A percentile compares a stretch with the other conserved stretches of the same genome.
Conservation (phyloP, 2,797 vertebrate species). For the Onychomys torridus region DNA sequence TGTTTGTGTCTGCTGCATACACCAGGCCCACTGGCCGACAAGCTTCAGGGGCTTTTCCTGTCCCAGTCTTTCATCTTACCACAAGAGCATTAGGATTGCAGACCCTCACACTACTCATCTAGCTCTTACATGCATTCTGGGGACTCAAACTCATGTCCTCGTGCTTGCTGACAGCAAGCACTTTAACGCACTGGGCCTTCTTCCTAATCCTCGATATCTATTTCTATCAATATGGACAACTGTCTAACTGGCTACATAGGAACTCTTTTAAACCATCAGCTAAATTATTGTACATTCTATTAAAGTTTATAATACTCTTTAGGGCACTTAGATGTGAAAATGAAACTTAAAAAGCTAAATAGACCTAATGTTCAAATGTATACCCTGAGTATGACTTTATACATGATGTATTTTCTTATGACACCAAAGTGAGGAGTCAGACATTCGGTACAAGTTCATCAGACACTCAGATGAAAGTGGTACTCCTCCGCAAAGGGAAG, state of each 20-base stretch:
- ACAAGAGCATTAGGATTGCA: neutral
- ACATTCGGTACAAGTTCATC: slow-evolving; percentile 8
- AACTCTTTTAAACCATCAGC: neutral
- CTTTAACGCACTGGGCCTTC: neutral
- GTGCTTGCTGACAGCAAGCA: neutral
- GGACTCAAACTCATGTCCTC: neutral
- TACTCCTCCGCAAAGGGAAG: slow-evolving; percentile 1
- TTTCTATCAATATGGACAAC: neutral
- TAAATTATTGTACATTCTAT: slow-evolving; percentile 48
- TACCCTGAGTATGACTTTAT: neutral
- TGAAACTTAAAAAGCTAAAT: slow-evolving; percentile 38
- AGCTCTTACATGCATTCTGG: neutral
- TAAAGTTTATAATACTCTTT: slow-evolving; percentile 37
- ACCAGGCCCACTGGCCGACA: neutral
- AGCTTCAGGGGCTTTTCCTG: too few relatives aligned
- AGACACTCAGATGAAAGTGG: neutral
- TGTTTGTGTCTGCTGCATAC: neutral
- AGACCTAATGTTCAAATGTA: slow-evolving; percentile 29
- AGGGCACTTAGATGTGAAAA: slow-evolving; percentile 4
- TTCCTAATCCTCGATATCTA: neutral
- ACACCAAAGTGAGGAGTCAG: neutral
- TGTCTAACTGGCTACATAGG: neutral
- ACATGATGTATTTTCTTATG: slow-evolving; percentile 3
- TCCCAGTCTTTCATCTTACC: neutral
- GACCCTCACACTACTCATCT: neutral